A percentile compares a stretch with the other conserved stretches of the same genome.
phyloP scores from a whole-genome alignment of 2,113 vertebrate genomes.

The Crypturellus undulatus region DNA sequence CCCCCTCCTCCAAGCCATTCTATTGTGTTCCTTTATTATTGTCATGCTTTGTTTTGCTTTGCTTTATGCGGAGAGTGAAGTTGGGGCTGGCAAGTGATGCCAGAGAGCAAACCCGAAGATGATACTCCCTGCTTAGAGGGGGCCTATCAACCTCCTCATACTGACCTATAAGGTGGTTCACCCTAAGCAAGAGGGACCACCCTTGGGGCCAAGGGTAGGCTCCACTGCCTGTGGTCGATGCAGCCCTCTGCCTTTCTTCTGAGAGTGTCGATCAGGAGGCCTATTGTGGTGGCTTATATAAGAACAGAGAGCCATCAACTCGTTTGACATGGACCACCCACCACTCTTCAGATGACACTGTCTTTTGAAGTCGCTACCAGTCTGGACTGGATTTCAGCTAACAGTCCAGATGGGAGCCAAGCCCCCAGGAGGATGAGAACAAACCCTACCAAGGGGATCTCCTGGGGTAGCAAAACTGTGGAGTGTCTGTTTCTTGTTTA shows the following conservation, averaged over 20 bases:
- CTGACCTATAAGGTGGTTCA: not conserved
- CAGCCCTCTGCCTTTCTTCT: not conserved
- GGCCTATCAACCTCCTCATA: not conserved
- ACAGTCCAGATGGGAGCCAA: slow-evolving; percentile 58
- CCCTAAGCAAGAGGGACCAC: not conserved
- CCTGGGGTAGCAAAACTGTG: not conserved
- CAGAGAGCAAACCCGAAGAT: not conserved
- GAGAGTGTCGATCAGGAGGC: not conserved
- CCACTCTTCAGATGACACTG: slow-evolving; percentile 49
- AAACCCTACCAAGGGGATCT: slow-evolving; percentile 40
- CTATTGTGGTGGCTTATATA: slow-evolving; percentile 45
- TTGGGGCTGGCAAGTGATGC: not conserved
- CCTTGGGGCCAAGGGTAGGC: fast-evolving
- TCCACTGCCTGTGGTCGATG: fast-evolving
- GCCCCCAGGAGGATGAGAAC: slow-evolving; percentile 56
- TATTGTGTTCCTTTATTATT: not conserved
- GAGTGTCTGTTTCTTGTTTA: slow-evolving; percentile 68
- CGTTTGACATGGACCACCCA: slow-evolving; percentile 25
- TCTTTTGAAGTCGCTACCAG: slow-evolving; percentile 60
- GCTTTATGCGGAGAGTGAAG: not conserved
- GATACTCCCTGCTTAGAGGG: not conserved
- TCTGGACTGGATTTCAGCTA: slow-evolving; percentile 56
- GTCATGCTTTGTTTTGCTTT: not conserved
- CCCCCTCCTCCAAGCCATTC: fast-evolving
- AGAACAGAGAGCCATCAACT: slow-evolving; percentile 2